Conservation (phyloP, 2,888 invertebrate genomes). For the Thysanoteuthis rhombus region DNA sequence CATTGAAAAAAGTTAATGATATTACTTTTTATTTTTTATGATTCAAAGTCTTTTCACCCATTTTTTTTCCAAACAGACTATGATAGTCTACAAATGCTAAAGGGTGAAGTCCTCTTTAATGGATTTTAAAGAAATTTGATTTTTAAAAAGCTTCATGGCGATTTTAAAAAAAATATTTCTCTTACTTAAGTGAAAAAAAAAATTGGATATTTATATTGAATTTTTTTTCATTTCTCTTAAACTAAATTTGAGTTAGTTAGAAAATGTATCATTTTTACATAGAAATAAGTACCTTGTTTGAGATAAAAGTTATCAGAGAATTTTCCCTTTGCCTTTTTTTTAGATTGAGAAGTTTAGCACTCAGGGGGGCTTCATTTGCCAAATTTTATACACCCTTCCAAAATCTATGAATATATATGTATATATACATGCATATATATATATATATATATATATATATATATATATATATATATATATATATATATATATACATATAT, state of each 20-base stretch:
- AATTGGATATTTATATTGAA: background rate
- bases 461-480: constrained; percentile 15
- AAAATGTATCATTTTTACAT: background rate
- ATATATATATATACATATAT: constrained; percentile 1
- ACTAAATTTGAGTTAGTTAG: background rate
- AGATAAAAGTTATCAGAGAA: background rate
- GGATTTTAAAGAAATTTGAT: background rate
- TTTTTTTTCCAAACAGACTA: background rate
- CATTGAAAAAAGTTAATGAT: background rate
- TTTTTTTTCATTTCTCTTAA: background rate
- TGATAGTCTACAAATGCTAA: background rate
- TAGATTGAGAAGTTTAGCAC: background rate
- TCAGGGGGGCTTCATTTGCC: background rate
- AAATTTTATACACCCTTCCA: background rate
- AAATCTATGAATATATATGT: background rate
- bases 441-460: constrained; percentile 17
- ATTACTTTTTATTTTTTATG: background rate
- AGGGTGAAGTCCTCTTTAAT: background rate
- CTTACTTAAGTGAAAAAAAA: background rate
- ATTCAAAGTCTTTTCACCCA: background rate
- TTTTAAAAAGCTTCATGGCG: background rate
- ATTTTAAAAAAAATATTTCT: background rate
- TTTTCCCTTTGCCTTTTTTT: background rate
- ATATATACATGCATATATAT: background rate
- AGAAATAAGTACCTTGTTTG: background rate